Conservation (phyloP, 2,797 vertebrate genomes). For the Acipenser ruthenus region DNA sequence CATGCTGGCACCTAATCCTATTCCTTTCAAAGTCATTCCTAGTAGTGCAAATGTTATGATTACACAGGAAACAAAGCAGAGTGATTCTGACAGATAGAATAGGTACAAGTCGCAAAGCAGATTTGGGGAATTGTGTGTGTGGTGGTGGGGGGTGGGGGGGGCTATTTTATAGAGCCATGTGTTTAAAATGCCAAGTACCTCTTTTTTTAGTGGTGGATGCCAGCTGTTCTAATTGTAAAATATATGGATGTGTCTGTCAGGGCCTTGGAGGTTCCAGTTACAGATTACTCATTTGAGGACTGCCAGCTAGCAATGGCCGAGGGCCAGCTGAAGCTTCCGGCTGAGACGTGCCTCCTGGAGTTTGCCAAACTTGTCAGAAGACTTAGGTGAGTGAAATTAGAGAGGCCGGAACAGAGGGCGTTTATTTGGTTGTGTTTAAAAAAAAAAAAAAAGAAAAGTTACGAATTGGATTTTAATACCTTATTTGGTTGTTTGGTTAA, state of each 20-base stretch:
- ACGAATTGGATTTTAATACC: background rate
- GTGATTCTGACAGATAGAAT: no score
- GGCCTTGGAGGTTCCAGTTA: constrained; percentile 81
- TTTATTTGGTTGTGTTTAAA: background rate
- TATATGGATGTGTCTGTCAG: constrained; percentile 40
- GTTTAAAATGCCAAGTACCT: no score
- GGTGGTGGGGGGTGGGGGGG: no score
- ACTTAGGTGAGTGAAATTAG: constrained; percentile 71
- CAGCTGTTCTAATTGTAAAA: background rate
- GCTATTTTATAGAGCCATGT: no score
- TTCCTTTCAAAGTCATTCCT: no score
- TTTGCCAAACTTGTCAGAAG: constrained; percentile 89
- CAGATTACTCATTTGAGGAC: constrained; percentile 96
- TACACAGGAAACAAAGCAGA: no score
- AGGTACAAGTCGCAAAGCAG: no score
- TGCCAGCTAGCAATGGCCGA: constrained; percentile 94
- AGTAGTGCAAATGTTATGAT: no score
- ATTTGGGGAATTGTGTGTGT: no score
- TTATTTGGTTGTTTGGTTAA: background rate
- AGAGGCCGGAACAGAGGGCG: background rate
- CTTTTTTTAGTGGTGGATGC: background rate
- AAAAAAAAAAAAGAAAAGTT: background rate
- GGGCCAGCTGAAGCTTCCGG: constrained; percentile 86
- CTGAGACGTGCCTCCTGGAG: constrained; percentile 86
- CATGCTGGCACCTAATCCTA: no score